A percentile compares a stretch with the other conserved stretches of the same genome.
These are phyloP conservation scores for Nerophis ophidion DNA, from an alignment of 2,113 vertebrate species.

Conservation along the genomic window DNA sequence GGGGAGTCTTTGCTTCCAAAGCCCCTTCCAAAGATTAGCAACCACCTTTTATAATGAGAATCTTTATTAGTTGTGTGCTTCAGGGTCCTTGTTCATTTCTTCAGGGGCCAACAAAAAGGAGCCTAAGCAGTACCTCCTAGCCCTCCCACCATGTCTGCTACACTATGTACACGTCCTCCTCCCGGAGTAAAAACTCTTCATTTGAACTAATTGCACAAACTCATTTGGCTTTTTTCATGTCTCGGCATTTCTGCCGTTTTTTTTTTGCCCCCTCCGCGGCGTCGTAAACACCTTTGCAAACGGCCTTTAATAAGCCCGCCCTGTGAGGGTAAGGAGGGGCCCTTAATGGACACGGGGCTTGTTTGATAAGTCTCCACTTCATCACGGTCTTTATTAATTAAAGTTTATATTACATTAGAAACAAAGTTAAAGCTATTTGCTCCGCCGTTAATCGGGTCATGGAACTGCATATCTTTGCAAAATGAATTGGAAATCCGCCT, in stretches of 20 bases:
- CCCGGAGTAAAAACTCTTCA: slow-evolving; percentile 73
- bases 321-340: slow-evolving; percentile 64
- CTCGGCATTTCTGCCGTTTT: slow-evolving; percentile 66
- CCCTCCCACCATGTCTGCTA: slow-evolving; percentile 43
- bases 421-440: slow-evolving; percentile 76
- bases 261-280: slow-evolving; percentile 45
- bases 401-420: slow-evolving; percentile 74
- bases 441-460: slow-evolving; percentile 69
- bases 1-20: slow-evolving; percentile 30
- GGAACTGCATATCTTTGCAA: slow-evolving; percentile 69
- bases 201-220: slow-evolving; percentile 76
- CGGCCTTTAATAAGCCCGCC: slow-evolving; percentile 70
- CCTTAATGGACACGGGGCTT: slow-evolving; percentile 74
- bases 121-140: slow-evolving; percentile 54
- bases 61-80: slow-evolving; percentile 77
- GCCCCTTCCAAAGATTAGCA: slow-evolving; percentile 52
- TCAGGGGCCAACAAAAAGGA: slow-evolving; percentile 66
- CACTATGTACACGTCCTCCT: slow-evolving; percentile 37
- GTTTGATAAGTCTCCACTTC: slow-evolving; percentile 78
- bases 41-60: slow-evolving; percentile 59
- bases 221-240: slow-evolving; percentile 71
- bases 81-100: slow-evolving; percentile 64
- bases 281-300: slow-evolving; percentile 70
- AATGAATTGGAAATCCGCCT: slow-evolving; percentile 67
- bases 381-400: slow-evolving; percentile 79